Evolutionary conservation across 2,888 invertebrate species (phyloP).

Genomic region (Isotomurus palustris): DNA sequence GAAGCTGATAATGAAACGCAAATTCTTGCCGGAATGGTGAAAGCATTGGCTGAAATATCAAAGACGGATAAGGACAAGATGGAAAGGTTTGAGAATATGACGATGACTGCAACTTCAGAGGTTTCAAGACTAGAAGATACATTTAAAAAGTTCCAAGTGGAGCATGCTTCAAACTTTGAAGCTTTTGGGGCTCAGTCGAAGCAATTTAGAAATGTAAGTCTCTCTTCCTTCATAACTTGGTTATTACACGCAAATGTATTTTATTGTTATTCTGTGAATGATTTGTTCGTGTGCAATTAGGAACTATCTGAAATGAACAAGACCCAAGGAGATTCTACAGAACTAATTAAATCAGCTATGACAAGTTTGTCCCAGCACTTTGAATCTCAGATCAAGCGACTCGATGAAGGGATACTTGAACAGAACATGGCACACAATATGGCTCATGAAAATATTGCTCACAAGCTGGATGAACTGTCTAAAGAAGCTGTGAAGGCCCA

Average conservation of each 20-base stretch:
- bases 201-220: conserved; percentile 16
- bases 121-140: conserved; percentile 25
- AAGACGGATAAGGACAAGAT: conserved; percentile 32
- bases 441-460: conserved; percentile 34
- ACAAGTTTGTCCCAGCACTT: conserved; percentile 19
- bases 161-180: conserved; percentile 23
- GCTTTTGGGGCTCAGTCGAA: conserved; percentile 22
- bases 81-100: conserved; percentile 15
- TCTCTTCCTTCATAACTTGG: too few species aligned
- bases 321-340: conserved; percentile 9
- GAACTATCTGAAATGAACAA: background rate
- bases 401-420: conserved; percentile 29
- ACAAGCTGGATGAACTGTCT: conserved; percentile 25
- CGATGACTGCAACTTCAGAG: conserved; percentile 23
- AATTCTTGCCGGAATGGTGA: conserved; percentile 35
- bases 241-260: too few species aligned
- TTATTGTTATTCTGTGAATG: too few species aligned
- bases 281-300: too few species aligned
- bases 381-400: conserved; percentile 25
- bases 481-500: background rate
- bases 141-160: conserved; percentile 21
- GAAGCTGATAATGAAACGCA: conserved; percentile 29
- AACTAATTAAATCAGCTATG: conserved; percentile 19
- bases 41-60: conserved; percentile 34
- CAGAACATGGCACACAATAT: conserved; percentile 39